phyloP scores from a whole-genome alignment of 1,140 invertebrate genomes.

The Hycleus cichorii region DNA sequence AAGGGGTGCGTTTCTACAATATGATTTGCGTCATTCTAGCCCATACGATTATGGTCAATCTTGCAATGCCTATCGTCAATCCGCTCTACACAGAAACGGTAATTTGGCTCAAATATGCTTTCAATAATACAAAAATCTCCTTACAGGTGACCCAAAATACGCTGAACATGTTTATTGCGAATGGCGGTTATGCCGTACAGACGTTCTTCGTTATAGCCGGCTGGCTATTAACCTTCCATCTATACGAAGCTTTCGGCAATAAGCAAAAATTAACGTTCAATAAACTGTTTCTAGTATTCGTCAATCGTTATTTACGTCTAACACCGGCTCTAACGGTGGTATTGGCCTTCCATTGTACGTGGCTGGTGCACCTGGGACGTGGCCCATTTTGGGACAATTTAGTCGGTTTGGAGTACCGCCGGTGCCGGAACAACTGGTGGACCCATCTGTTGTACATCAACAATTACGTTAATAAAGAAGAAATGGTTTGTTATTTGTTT shows the following conservation, averaged over 20 bases:
- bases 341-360: constrained; percentile 25
- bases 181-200: constrained; percentile 24
- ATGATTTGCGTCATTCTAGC: constrained; percentile 25
- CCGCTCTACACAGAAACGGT: constrained; percentile 26
- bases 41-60: constrained; percentile 23
- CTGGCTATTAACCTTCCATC: constrained; percentile 25
- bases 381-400: constrained; percentile 33
- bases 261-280: constrained; percentile 14
- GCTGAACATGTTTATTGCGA: constrained; percentile 22
- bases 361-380: constrained; percentile 22
- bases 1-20: constrained; percentile 30
- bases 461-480: constrained; percentile 43
- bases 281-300: constrained; percentile 14
- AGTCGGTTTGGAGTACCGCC: constrained; percentile 26
- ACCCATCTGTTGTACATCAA: constrained; percentile 52
- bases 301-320: constrained; percentile 28
- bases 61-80: constrained; percentile 24
- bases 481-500: constrained; percentile 31
- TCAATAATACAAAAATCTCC: background rate
- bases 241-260: constrained; percentile 18
- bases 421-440: constrained; percentile 40
- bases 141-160: constrained; percentile 22
- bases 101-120: background rate
- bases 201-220: constrained; percentile 29
- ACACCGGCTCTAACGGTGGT: constrained; percentile 23